Evolutionary conservation across 2,888 invertebrate genomes (phyloP).

Genomic region (Sinopyrophorus schimmeli): DNA sequence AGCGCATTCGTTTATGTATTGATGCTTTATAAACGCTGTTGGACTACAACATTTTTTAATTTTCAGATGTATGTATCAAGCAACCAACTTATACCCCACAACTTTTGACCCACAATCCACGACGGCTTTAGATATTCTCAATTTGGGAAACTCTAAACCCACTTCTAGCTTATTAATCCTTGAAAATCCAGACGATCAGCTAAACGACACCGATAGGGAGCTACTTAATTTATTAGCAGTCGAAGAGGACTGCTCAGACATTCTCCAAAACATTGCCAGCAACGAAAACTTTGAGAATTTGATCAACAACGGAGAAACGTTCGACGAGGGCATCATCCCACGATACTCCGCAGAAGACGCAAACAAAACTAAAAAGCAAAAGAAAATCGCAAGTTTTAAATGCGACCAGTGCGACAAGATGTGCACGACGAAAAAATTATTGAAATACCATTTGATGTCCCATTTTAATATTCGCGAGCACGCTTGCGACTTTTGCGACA

Average conservation of each 20-base stretch:
- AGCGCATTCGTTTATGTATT: too few relatives aligned
- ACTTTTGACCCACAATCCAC: too few relatives aligned
- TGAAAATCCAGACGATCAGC: constrained; percentile 46
- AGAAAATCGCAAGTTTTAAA: constrained; percentile 34
- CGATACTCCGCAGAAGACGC: constrained; percentile 34
- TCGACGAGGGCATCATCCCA: constrained; percentile 29
- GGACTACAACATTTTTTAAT: too few relatives aligned
- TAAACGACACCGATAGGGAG: constrained; percentile 50
- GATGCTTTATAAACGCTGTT: too few relatives aligned
- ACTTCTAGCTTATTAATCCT: constrained; percentile 36
- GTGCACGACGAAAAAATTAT: constrained; percentile 46
- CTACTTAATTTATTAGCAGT: constrained; percentile 48
- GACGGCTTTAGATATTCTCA: too few relatives aligned
- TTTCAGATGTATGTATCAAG: constrained; percentile 43
- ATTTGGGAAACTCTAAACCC: constrained; percentile 40
- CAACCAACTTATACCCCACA: constrained; percentile 40
- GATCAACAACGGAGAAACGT: constrained; percentile 42
- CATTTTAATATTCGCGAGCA: constrained; percentile 47
- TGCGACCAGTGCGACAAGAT: constrained; percentile 48
- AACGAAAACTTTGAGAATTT: constrained; percentile 49
- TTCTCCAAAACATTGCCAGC: constrained; percentile 50
- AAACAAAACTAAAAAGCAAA: constrained; percentile 28
- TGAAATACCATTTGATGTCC: constrained; percentile 48
- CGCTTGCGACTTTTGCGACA: constrained; percentile 48
- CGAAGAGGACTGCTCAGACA: constrained; percentile 50